phyloP scores from a whole-genome alignment of 2,797 vertebrate species.

The Cirrhinus molitorella region DNA sequence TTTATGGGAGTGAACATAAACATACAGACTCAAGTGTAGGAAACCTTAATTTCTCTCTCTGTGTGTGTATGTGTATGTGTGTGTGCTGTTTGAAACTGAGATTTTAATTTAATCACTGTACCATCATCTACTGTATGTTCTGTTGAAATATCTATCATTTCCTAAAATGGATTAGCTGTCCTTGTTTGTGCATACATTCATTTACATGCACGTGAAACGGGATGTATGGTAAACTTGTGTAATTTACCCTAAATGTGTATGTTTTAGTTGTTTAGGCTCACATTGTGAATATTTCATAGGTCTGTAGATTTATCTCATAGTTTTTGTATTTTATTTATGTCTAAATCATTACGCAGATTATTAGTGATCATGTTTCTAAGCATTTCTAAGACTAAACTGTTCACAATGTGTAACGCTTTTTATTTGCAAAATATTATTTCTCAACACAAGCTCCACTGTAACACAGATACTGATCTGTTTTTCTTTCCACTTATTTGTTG shows the following conservation, averaged over 20 bases:
- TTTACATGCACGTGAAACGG: conserved; percentile 20
- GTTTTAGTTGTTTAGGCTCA: conserved; percentile 40
- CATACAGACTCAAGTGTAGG: neutral
- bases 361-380: conserved; percentile 15
- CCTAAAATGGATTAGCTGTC: neutral
- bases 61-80: neutral
- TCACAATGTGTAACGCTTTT: neutral
- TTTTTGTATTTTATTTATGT: conserved; percentile 28
- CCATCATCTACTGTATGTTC: neutral
- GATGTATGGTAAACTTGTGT: conserved; percentile 7
- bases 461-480: neutral
- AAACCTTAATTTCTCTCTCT: neutral
- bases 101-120: neutral
- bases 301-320: conserved; percentile 20
- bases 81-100: neutral
- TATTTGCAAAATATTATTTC: conserved; percentile 12
- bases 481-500: conserved; percentile 6
- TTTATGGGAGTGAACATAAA: neutral
- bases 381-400: neutral
- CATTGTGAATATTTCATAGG: conserved; percentile 20
- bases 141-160: neutral
- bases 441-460: neutral
- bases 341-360: conserved; percentile 26
- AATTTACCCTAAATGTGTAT: conserved; percentile 21
- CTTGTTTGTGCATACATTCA: conserved; percentile 26